Percentiles rank a stretch among this genome's conserved stretches.
These are phyloP conservation scores for Formica selysi DNA, from an alignment of 1,140 invertebrate species.

Conservation along the genomic window DNA sequence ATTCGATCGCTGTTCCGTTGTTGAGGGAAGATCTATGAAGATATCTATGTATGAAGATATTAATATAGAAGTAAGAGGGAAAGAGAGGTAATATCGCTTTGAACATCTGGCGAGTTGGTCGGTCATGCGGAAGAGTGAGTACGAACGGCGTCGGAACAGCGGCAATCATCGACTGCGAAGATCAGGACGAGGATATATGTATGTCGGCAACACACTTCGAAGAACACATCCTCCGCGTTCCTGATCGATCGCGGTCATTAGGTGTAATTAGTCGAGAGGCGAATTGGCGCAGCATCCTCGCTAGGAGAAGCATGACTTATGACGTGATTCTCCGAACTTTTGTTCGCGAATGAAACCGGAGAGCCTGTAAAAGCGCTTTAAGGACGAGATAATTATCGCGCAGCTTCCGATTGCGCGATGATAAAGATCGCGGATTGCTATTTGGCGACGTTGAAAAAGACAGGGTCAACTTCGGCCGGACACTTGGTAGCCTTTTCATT, in stretches of 20 bases:
- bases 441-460: neutral
- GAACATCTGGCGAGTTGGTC: conserved; percentile 26
- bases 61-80: neutral
- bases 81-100: conserved; percentile 4
- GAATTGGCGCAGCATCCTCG: conserved; percentile 46
- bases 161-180: conserved; percentile 41
- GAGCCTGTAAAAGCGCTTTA: neutral
- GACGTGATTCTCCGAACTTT: conserved; percentile 7
- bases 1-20: conserved; percentile 12
- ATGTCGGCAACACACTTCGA: conserved; percentile 10
- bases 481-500: neutral
- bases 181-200: conserved; percentile 32
- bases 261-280: conserved; percentile 49
- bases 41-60: neutral
- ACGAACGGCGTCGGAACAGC: conserved; percentile 14
- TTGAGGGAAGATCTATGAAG: neutral
- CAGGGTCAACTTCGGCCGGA: conserved; percentile 8
- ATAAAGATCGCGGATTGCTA: neutral
- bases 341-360: neutral
- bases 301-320: neutral
- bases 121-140: conserved; percentile 57
- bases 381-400: conserved; percentile 9
- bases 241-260: conserved; percentile 30
- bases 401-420: neutral
- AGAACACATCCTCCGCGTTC: neutral